Conservation (phyloP, 2,797 vertebrate species). For the Chaetodon trifasciatus region DNA sequence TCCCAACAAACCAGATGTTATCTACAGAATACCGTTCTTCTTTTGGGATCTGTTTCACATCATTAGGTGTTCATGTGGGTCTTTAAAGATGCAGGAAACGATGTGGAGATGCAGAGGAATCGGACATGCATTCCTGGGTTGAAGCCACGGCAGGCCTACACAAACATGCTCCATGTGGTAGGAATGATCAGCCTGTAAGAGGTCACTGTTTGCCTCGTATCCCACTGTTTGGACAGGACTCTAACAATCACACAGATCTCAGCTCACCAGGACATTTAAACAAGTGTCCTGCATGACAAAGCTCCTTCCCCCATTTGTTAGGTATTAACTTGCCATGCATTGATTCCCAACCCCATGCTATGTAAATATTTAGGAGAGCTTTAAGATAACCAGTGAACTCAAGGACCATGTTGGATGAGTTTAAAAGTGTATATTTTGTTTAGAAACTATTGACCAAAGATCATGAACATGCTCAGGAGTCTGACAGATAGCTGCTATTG, state of each 20-base stretch:
- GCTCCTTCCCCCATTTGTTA: conserved; percentile 80
- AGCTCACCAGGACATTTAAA: conserved; percentile 73
- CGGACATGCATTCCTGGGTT: conserved; percentile 79
- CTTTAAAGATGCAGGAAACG: conserved; percentile 48
- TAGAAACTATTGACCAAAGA: conserved; percentile 56
- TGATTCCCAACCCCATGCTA: conserved; percentile 61
- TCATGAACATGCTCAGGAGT: conserved; percentile 41
- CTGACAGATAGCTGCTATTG: conserved; percentile 52
- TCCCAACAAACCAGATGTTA: conserved; percentile 55
- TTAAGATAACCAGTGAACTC: conserved; percentile 79
- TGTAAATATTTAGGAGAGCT: conserved; percentile 84
- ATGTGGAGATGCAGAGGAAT: conserved; percentile 66
- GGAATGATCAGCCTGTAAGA: conserved; percentile 78
- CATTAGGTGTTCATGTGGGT: conserved; percentile 3
- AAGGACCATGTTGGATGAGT: conserved; percentile 75
- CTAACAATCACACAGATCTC: conserved; percentile 79
- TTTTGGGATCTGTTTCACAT: conserved; percentile 54
- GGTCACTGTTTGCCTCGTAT: conserved; percentile 80
- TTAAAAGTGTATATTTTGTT: conserved; percentile 78
- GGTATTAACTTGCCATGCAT: conserved; percentile 76
- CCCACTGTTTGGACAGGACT: conserved; percentile 78
- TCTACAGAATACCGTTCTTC: conserved; percentile 21
- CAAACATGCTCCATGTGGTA: conserved; percentile 83
- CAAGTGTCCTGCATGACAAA: conserved; percentile 69
- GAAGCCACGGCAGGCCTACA: conserved; percentile 71